phyloP scores from a whole-genome alignment of 2,888 invertebrate species.

The Latheticus oryzae region DNA sequence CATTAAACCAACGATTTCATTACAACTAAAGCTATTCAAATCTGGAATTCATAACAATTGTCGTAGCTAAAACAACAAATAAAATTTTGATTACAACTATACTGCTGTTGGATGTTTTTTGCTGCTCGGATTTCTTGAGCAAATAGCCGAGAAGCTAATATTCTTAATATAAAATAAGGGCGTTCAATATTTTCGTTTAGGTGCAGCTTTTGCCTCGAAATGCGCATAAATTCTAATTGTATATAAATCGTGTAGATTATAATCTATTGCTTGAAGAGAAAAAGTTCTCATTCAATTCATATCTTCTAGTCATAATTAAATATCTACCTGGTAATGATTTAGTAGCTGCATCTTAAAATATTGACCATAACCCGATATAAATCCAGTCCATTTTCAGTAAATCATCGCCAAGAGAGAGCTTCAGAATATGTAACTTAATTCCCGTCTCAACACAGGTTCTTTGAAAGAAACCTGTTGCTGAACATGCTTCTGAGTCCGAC shows the following conservation, averaged over 20 bases:
- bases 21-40: too few relatives aligned
- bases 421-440: constrained; percentile 21
- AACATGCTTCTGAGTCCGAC: constrained; percentile 26
- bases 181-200: too few relatives aligned
- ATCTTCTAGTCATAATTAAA: constrained; percentile 19
- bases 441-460: constrained; percentile 22
- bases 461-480: constrained; percentile 24
- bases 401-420: constrained; percentile 15
- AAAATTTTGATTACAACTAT: too few relatives aligned
- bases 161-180: too few relatives aligned
- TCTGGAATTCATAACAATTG: too few relatives aligned
- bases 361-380: constrained; percentile 13
- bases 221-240: constrained; percentile 16
- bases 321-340: constrained; percentile 21
- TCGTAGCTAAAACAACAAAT: too few relatives aligned
- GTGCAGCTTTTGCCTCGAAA: too few relatives aligned
- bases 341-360: constrained; percentile 8
- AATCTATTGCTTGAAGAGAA: constrained; percentile 20
- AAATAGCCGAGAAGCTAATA: too few relatives aligned
- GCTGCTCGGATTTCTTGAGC: too few relatives aligned
- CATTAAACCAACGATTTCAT: constrained; percentile 27
- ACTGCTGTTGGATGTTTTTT: too few relatives aligned
- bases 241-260: background rate
- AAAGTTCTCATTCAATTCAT: constrained; percentile 6
- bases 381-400: constrained; percentile 22